Conservation (phyloP, 2,113 vertebrate genomes). For the Dendrocopos noguchii region DNA sequence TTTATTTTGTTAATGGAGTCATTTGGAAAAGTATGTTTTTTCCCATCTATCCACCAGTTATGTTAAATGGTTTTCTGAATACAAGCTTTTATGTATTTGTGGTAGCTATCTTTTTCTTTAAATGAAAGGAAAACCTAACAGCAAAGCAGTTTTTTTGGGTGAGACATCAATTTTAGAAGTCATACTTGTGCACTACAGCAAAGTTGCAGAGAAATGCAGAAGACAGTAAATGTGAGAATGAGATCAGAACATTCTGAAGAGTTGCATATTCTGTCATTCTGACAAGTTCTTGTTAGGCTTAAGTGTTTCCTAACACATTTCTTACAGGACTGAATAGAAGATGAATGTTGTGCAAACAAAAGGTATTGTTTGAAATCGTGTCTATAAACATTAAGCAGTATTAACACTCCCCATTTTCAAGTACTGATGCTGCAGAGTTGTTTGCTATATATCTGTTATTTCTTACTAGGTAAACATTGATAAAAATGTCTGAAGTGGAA, state of each 20-base stretch:
- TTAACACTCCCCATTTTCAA: background rate
- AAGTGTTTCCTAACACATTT: background rate
- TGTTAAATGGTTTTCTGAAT: background rate
- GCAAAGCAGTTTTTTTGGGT: background rate
- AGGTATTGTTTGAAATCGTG: slow-evolving; percentile 11
- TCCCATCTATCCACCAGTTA: background rate
- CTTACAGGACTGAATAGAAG: slow-evolving; percentile 2
- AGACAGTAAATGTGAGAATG: background rate
- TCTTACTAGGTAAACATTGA: background rate
- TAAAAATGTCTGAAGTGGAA: background rate
- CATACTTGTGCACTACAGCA: background rate
- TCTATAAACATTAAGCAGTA: background rate
- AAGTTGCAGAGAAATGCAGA: background rate
- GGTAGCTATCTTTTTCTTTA: background rate
- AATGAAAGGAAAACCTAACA: background rate
- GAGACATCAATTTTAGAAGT: background rate
- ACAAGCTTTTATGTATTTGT: background rate
- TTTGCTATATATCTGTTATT: background rate
- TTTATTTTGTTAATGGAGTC: background rate
- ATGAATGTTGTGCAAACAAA: background rate
- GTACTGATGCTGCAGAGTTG: background rate
- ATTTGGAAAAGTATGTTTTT: background rate
- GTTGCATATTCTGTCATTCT: background rate
- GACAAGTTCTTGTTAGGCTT: background rate
- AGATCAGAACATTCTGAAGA: slow-evolving; percentile 14